Evolutionary conservation across 1,140 invertebrate genomes (phyloP).

Genomic region (Chionoecetes opilio): DNA sequence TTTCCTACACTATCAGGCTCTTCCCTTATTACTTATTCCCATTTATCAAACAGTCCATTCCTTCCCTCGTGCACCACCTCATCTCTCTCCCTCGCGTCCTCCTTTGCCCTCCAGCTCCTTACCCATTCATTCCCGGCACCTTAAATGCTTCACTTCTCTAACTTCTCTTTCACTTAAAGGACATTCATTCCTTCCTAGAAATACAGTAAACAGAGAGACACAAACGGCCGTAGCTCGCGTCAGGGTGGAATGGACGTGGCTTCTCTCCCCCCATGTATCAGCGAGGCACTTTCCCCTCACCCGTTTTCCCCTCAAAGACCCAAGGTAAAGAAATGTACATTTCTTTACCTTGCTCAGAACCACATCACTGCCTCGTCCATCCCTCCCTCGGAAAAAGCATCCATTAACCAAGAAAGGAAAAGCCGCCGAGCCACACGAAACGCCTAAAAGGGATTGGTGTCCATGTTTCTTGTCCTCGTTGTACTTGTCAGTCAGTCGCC

Average conservation of each 20-base stretch:
- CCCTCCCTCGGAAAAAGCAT: neutral
- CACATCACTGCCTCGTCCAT: slow-evolving; percentile 4
- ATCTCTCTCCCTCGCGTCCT: neutral
- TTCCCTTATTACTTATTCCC: neutral
- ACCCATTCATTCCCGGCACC: neutral
- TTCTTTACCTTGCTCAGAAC: too few species aligned
- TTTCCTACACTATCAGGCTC: neutral
- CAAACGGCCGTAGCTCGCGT: too few species aligned
- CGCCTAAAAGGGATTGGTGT: slow-evolving; percentile 8
- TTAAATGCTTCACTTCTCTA: neutral
- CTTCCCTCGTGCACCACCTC: neutral
- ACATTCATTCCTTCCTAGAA: too few species aligned
- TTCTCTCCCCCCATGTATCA: neutral
- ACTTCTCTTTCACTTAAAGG: too few species aligned
- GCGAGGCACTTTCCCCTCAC: neutral
- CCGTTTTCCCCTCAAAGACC: too few species aligned
- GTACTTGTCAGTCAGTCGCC: neutral
- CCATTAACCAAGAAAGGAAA: neutral
- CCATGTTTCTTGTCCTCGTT: neutral
- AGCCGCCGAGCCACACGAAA: neutral
- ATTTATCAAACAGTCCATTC: neutral
- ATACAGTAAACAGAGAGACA: too few species aligned
- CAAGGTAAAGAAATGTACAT: too few species aligned
- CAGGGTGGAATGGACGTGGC: too few species aligned
- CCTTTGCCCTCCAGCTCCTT: neutral